Base-by-base conservation (phyloP, 2,888 invertebrate genomes). In the Spialia ferax region DNA sequence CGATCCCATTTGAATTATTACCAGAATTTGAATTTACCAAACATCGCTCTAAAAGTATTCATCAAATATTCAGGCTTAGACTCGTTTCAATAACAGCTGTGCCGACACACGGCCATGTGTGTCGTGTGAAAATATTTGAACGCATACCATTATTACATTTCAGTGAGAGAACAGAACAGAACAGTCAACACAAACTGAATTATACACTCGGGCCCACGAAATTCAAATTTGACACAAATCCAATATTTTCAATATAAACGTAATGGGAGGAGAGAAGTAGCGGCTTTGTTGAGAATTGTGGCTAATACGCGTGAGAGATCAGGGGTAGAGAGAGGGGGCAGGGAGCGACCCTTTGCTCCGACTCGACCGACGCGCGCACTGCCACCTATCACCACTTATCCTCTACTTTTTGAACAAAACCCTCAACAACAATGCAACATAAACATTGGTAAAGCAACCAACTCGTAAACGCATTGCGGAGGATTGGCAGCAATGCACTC, bases 341-440 rank as follows among this genome's bases (percentile, higher is more conserved):
- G 48, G 75, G 45, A 73, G 68, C 71, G 73, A 77, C 71, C 77
- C 77, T 79, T 82, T 75, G 73, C 73, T 73, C 76, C 68, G 45
- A 59, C 70, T 71, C 77, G 70, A 78, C 68, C 84, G 85, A 85
- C 85, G 84, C 85, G 86, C 86, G 85, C 87, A 87, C 32, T 65
- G 45, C 57, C 64, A 57, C 64, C 64, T 45, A 57, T 64, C 48
- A 57, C 48, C 23, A 22, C 56, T 65, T 57, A 65, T 65, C 57
- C 23, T 22, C 32, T 20, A 50, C 23, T 56, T 65, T 57, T 15
- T 23, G 32, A 63, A 65, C 50, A 13, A 29, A 45, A 22, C 20
- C 38, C 26, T 26, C 8, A 1, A 57, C 45, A 65, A 65, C 18
- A 50, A 38, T 56, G 32, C 22, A 13, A 20, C 11, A 42, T 50